Evolutionary conservation across 2,113 vertebrate genomes (phyloP).

Genomic region (Rhea americana): DNA sequence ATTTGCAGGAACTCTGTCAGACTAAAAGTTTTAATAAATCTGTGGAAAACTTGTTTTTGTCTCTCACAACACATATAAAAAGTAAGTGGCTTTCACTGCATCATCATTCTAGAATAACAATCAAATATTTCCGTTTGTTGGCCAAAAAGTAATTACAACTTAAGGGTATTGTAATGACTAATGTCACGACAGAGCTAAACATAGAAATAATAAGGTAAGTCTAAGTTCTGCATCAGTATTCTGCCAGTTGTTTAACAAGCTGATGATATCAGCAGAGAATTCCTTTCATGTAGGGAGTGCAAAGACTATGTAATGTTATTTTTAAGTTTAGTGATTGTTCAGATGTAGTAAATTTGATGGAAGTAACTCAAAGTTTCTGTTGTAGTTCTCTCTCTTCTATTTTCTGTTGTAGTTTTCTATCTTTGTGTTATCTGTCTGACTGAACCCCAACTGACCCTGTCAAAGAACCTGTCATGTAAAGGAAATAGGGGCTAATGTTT

Average conservation of each 20-base stretch:
- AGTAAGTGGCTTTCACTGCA: slow-evolving; percentile 79
- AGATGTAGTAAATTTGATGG: not conserved
- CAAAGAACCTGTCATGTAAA: not conserved
- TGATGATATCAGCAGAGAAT: not conserved
- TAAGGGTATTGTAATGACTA: not conserved
- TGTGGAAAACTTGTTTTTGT: slow-evolving; percentile 87
- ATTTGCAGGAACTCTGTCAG: slow-evolving; percentile 77
- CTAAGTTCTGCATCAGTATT: not conserved
- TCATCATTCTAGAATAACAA: not conserved
- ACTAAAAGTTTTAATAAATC: slow-evolving; percentile 86
- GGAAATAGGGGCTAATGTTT: not conserved
- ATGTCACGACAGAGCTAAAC: not conserved
- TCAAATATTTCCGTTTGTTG: not conserved
- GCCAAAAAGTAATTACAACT: not conserved
- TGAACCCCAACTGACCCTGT: not conserved
- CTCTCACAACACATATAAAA: slow-evolving; percentile 83
- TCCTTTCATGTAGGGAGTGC: not conserved
- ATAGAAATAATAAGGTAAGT: not conserved
- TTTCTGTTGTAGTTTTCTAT: not conserved
- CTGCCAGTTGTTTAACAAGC: not conserved
- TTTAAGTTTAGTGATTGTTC: not conserved
- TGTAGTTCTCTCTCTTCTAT: not conserved
- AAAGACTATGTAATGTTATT: not conserved
- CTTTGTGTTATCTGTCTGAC: not conserved
- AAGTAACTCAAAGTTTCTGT: not conserved